Percentiles rank a stretch among this genome's conserved stretches.
Evolutionary conservation across 2,797 vertebrate species (phyloP).

Genomic region (Perodicticus potto): DNA sequence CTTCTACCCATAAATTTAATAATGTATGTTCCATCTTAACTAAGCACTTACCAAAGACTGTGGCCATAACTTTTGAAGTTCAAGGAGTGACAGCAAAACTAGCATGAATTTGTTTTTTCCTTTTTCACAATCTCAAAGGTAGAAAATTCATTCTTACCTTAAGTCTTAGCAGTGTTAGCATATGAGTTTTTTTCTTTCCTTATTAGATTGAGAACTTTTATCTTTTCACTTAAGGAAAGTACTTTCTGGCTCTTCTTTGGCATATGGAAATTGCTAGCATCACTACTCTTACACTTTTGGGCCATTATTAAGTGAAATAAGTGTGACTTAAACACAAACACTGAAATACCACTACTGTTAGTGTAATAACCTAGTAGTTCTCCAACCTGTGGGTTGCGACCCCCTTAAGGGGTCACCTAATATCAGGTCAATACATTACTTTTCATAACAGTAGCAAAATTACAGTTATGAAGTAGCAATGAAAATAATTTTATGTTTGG

Average conservation of each 20-base stretch:
- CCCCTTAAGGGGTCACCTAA: no score
- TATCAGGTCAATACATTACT: no score
- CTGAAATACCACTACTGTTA: neutral
- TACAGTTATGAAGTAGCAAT: no score
- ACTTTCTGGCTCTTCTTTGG: neutral
- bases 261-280: neutral
- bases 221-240: neutral
- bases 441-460: no score
- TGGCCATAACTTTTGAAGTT: neutral
- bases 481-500: no score
- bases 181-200: neutral
- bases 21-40: neutral
- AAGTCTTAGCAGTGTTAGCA: neutral
- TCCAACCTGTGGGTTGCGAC: no score
- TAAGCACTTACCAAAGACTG: neutral
- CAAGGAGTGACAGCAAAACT: neutral
- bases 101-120: neutral
- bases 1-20: neutral
- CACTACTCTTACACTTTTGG: neutral
- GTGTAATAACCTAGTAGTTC: neutral
- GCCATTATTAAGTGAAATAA: neutral
- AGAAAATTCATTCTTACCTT: neutral
- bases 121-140: neutral
- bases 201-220: neutral
- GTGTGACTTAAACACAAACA: neutral